Conservation (phyloP, 2,113 vertebrate species). For the Ammodytes dubius region DNA sequence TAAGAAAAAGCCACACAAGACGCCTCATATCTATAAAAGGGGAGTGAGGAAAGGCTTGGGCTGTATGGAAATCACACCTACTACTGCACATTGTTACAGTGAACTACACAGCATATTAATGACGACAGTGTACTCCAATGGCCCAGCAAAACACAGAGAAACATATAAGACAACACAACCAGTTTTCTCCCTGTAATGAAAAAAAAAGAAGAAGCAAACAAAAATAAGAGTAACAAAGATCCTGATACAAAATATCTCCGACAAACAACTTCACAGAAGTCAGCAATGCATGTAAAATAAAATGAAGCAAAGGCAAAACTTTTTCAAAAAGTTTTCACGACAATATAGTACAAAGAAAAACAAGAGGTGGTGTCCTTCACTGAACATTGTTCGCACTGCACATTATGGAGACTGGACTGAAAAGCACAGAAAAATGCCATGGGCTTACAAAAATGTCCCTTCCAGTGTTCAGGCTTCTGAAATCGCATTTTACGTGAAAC, state of each 20-base stretch:
- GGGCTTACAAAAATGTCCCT: constrained; percentile 24
- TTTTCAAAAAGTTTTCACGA: constrained; percentile 54
- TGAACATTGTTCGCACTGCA: constrained; percentile 24
- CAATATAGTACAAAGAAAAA: constrained; percentile 39
- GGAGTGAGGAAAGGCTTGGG: constrained; percentile 40
- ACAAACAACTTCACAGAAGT: constrained; percentile 99
- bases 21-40: constrained; percentile 46
- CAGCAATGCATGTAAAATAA: constrained; percentile 87
- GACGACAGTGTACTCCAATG: constrained; percentile 75
- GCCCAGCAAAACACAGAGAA: constrained; percentile 83
- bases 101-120: constrained; percentile 25
- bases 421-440: constrained; percentile 36
- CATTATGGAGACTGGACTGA: constrained; percentile 1
- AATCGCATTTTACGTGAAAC: neutral
- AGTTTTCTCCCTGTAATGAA: constrained; percentile 66
- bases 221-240: constrained; percentile 70
- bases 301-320: constrained; percentile 76
- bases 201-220: constrained; percentile 57
- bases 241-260: constrained; percentile 90
- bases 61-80: constrained; percentile 43
- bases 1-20: constrained; percentile 26
- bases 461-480: constrained; percentile 25
- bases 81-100: constrained; percentile 42
- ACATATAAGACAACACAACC: constrained; percentile 66
- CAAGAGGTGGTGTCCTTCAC: constrained; percentile 29